Conservation (phyloP, 2,113 vertebrate species). For the Lonchura striata region DNA sequence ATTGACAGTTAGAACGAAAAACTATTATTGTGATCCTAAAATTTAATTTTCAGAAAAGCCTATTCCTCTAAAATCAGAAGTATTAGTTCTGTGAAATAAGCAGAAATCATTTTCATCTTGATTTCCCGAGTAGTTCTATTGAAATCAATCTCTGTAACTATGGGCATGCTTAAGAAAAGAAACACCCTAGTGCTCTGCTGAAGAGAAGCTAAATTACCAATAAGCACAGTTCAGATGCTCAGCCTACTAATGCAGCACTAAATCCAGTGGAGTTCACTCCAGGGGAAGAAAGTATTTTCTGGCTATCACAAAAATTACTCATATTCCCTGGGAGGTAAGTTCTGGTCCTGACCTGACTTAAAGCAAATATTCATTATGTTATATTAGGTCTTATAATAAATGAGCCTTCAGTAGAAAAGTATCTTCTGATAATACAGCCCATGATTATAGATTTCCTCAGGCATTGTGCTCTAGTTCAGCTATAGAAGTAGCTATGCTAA, state of each 20-base stretch:
- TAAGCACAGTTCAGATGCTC: neutral
- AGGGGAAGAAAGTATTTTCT: constrained; percentile 13
- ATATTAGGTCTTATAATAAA: constrained; percentile 21
- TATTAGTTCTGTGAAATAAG: constrained; percentile 7
- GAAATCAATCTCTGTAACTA: constrained; percentile 5
- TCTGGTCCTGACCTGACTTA: constrained; percentile 2
- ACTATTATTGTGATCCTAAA: neutral
- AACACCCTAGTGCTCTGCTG: neutral
- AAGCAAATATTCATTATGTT: constrained; percentile 43
- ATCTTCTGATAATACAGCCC: neutral
- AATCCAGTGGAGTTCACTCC: neutral
- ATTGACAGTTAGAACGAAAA: neutral
- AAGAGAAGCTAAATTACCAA: constrained; percentile 30
- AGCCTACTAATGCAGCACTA: neutral
- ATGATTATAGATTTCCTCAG: neutral
- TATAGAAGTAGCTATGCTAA: neutral
- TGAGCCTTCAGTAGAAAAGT: constrained; percentile 5
- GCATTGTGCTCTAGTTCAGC: neutral
- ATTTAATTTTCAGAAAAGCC: constrained; percentile 2
- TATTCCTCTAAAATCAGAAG: neutral
- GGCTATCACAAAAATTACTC: constrained; percentile 28
- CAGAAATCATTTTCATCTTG: neutral
- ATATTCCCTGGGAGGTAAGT: neutral
- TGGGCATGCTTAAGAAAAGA: neutral
- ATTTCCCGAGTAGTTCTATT: neutral